Conservation (phyloP, 2,113 vertebrate genomes). For the Neogale vison region DNA sequence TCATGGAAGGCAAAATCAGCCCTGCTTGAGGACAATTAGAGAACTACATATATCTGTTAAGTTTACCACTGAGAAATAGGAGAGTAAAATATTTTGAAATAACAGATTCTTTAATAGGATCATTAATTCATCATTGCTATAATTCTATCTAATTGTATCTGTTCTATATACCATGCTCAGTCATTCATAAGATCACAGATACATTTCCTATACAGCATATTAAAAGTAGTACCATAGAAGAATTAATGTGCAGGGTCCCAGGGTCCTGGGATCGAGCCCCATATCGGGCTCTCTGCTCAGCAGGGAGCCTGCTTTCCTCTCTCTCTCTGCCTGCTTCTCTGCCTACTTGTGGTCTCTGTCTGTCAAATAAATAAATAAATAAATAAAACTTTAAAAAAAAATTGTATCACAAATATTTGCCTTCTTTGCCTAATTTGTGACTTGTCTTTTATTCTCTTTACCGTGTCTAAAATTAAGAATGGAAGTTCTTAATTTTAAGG, state of each 20-base stretch:
- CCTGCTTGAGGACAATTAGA: background rate
- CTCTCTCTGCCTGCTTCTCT: too few relatives aligned
- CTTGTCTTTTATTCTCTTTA: background rate
- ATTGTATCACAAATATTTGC: background rate
- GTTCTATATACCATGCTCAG: background rate
- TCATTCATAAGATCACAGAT: background rate
- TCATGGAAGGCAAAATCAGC: background rate
- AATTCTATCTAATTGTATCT: constrained; percentile 9
- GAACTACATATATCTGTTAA: background rate
- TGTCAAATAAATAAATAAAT: too few relatives aligned
- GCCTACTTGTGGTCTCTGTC: too few relatives aligned
- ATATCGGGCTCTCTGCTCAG: too few relatives aligned
- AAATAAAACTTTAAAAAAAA: too few relatives aligned
- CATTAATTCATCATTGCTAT: background rate
- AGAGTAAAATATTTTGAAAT: constrained; percentile 13
- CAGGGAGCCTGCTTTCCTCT: too few relatives aligned
- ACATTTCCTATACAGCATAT: background rate
- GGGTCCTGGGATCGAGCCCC: too few relatives aligned
- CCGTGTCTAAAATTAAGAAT: background rate
- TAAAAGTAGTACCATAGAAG: background rate
- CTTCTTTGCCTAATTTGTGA: background rate
- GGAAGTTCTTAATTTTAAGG: background rate
- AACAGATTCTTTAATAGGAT: background rate
- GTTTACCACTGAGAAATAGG: background rate
- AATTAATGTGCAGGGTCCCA: background rate